phyloP scores from a whole-genome alignment of 2,888 invertebrate genomes.

The Pterostichus niger region DNA sequence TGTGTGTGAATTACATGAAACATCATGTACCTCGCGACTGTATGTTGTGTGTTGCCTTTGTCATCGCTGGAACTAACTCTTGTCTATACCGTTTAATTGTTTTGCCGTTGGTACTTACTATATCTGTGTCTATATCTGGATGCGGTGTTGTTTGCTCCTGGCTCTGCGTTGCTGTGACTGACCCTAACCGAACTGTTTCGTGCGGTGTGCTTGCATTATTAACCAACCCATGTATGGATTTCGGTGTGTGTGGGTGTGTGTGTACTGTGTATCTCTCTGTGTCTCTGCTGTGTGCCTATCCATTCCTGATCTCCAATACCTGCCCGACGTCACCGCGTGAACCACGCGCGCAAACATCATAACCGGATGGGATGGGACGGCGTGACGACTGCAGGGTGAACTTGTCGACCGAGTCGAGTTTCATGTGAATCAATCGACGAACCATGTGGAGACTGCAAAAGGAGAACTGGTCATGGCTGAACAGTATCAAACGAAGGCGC shows the following conservation, averaged over 20 bases:
- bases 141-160: constrained; percentile 58
- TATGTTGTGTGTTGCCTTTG: constrained; percentile 64
- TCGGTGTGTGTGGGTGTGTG: constrained; percentile 41
- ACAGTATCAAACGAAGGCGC: constrained; percentile 91
- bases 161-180: constrained; percentile 56
- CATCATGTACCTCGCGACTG: constrained; percentile 57
- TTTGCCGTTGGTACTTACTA: constrained; percentile 47
- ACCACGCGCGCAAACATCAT: constrained; percentile 51
- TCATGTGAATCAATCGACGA: constrained; percentile 92
- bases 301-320: constrained; percentile 54
- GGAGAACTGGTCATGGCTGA: constrained; percentile 88
- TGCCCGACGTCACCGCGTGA: constrained; percentile 39
- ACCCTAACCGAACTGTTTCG: constrained; percentile 54
- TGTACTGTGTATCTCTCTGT: constrained; percentile 47
- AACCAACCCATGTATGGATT: constrained; percentile 49
- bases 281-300: constrained; percentile 54
- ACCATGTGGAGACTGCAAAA: constrained; percentile 90
- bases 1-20: constrained; percentile 51
- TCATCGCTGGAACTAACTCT: constrained; percentile 66
- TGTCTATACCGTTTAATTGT: constrained; percentile 59
- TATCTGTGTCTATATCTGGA: constrained; percentile 61
- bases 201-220: constrained; percentile 61
- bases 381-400: constrained; percentile 85
- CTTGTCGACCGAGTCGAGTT: constrained; percentile 96
- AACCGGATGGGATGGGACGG: neutral